Conservation (phyloP, 2,888 invertebrate species). For the Lacanobia oleracea region DNA sequence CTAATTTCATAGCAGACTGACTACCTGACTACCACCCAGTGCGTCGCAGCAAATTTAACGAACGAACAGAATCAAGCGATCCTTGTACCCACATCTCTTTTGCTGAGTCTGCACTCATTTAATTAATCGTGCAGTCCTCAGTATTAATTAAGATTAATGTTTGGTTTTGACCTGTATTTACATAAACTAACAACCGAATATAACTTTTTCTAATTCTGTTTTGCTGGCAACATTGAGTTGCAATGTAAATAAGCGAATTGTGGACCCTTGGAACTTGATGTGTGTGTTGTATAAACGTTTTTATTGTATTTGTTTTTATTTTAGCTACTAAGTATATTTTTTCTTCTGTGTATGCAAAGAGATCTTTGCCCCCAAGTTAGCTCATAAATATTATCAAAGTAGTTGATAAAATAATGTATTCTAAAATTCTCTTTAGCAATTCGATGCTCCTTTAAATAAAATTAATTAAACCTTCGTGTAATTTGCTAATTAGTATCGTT, state of each 20-base stretch:
- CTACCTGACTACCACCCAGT: not conserved
- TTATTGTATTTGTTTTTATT: slow-evolving; percentile 26
- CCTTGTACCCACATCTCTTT: slow-evolving; percentile 30
- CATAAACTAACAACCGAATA: slow-evolving; percentile 9
- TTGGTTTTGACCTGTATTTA: slow-evolving; percentile 40
- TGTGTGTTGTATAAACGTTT: slow-evolving; percentile 20
- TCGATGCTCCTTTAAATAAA: slow-evolving; percentile 25
- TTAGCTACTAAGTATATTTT: not conserved
- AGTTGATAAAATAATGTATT: not conserved
- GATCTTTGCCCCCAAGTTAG: not conserved
- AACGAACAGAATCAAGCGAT: slow-evolving; percentile 5
- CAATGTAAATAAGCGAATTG: slow-evolving; percentile 37
- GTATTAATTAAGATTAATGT: slow-evolving; percentile 34
- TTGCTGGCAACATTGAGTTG: slow-evolving; percentile 10
- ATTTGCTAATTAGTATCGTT: slow-evolving; percentile 57
- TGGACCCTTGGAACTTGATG: slow-evolving; percentile 30
- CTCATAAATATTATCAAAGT: not conserved
- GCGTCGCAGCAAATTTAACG: not conserved
- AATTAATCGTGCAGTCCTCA: slow-evolving; percentile 26
- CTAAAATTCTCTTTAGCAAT: not conserved
- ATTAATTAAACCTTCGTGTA: slow-evolving; percentile 56
- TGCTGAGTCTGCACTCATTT: slow-evolving; percentile 24
- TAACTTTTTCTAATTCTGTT: slow-evolving; percentile 34
- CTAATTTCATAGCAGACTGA: slow-evolving; percentile 9
- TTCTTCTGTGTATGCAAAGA: not conserved